These are phyloP conservation scores for Thecocarcelia acutangulata DNA, from an alignment of 2,888 invertebrate species.

Conservation along the genomic window DNA sequence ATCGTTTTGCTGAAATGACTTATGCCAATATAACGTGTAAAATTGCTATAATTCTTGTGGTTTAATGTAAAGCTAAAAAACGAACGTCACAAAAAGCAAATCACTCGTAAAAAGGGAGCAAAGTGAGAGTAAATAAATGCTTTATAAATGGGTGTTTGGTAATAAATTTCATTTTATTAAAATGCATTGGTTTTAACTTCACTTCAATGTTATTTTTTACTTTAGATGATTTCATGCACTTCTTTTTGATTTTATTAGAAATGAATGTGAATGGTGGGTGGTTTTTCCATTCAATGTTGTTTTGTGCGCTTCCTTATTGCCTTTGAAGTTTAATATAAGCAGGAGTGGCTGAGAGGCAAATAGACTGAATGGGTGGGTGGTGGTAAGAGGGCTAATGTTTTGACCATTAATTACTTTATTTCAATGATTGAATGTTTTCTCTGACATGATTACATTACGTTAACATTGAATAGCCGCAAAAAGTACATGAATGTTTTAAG, in stretches of 20 bases:
- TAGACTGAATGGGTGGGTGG: conserved; percentile 12
- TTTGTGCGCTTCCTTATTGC: neutral
- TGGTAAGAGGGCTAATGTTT: conserved; percentile 59
- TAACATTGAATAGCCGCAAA: conserved; percentile 7
- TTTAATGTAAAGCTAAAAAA: conserved; percentile 66
- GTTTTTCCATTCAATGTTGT: conserved; percentile 16
- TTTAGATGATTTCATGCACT: conserved; percentile 50
- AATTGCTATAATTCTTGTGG: conserved; percentile 79
- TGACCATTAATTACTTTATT: conserved; percentile 76
- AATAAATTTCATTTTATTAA: conserved; percentile 73
- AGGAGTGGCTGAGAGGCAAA: conserved; percentile 6
- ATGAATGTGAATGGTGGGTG: conserved; percentile 20
- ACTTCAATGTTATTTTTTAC: conserved; percentile 40
- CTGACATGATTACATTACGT: conserved; percentile 70
- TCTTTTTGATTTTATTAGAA: conserved; percentile 49
- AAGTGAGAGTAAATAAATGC: conserved; percentile 6
- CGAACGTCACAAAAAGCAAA: conserved; percentile 34
- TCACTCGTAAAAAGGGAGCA: conserved; percentile 8
- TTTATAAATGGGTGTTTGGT: conserved; percentile 50
- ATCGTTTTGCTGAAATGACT: conserved; percentile 73
- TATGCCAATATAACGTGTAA: conserved; percentile 79
- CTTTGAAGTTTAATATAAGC: conserved; percentile 34
- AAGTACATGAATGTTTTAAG: neutral
- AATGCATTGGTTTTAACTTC: conserved; percentile 60
- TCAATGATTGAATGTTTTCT: conserved; percentile 73